Conservation (phyloP, 2,888 invertebrate genomes). For the Plagiodera versicolora region DNA sequence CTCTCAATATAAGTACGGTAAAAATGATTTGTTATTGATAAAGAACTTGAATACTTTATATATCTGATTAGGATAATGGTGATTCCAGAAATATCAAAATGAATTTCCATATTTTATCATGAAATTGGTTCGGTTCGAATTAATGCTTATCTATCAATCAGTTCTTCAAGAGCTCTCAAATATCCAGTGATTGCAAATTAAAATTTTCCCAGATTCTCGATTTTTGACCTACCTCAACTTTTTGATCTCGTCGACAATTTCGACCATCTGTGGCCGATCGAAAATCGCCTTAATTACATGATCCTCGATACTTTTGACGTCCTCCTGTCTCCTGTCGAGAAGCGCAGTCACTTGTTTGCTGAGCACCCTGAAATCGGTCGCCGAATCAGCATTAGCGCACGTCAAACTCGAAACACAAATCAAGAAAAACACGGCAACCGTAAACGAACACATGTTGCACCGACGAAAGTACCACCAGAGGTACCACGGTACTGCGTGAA, state of each 20-base stretch:
- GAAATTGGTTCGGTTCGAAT: no score
- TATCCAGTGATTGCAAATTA: no score
- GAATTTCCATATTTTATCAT: no score
- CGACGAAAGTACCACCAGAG: no score
- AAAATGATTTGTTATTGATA: no score
- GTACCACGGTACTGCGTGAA: background rate
- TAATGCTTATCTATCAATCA: no score
- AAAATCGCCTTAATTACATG: constrained; percentile 57
- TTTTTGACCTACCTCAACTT: constrained; percentile 54
- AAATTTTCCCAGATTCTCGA: no score
- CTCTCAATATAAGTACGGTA: no score
- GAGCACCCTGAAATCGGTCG: constrained; percentile 56
- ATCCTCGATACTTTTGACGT: constrained; percentile 59
- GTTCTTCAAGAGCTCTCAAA: no score
- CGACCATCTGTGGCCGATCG: constrained; percentile 58
- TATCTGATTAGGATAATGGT: no score
- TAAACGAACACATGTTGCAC: constrained; percentile 12
- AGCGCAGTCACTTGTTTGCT: constrained; percentile 60
- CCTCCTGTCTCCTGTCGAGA: constrained; percentile 58
- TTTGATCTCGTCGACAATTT: constrained; percentile 57
- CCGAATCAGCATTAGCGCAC: constrained; percentile 42
- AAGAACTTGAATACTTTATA: no score
- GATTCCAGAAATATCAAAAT: no score
- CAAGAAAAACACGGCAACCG: constrained; percentile 14
- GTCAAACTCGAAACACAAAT: constrained; percentile 12